Conservation (phyloP, 35 echinoderm and acorn worm genomes). For the Ptychodera flava region DNA sequence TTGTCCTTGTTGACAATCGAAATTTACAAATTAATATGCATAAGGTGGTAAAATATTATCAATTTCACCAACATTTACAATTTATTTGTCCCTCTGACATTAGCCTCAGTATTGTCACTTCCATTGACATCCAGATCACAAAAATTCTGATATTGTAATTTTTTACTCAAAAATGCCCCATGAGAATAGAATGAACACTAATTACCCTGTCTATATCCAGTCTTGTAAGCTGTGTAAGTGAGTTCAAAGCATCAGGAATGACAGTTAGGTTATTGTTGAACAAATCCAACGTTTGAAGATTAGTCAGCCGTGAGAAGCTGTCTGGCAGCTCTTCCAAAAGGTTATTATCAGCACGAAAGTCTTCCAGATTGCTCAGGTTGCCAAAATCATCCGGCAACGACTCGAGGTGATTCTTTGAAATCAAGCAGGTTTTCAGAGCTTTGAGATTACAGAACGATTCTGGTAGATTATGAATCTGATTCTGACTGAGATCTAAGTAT, state of each 20-base stretch:
- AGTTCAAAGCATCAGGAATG: slow-evolving; percentile 34
- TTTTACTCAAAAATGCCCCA: too few species aligned
- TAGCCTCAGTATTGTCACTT: too few species aligned
- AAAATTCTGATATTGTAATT: too few species aligned
- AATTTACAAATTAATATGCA: too few species aligned
- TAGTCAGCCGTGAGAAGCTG: slow-evolving; percentile 36
- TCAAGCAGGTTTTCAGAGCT: slow-evolving; percentile 59
- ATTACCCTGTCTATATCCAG: slow-evolving; percentile 35
- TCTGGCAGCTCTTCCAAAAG: slow-evolving; percentile 40
- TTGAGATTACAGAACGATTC: slow-evolving; percentile 54
- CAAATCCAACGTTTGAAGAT: slow-evolving; percentile 55
- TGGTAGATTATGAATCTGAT: slow-evolving; percentile 49
- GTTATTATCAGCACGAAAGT: slow-evolving; percentile 66
- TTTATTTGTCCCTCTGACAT: too few species aligned
- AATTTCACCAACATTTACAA: too few species aligned
- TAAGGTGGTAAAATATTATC: too few species aligned
- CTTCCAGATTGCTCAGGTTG: slow-evolving; percentile 40
- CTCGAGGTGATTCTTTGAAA: slow-evolving; percentile 76
- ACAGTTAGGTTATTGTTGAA: slow-evolving; percentile 55
- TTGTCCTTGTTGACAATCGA: too few species aligned
- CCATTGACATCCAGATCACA: too few species aligned
- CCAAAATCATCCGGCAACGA: slow-evolving; percentile 77
- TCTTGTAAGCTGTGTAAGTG: slow-evolving; percentile 37
- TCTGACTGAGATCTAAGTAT: slow-evolving; percentile 85
- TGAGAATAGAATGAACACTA: too few species aligned